These are phyloP conservation scores for Barbus barbus DNA, from an alignment of 2,113 vertebrate species.

Conservation along the genomic window DNA sequence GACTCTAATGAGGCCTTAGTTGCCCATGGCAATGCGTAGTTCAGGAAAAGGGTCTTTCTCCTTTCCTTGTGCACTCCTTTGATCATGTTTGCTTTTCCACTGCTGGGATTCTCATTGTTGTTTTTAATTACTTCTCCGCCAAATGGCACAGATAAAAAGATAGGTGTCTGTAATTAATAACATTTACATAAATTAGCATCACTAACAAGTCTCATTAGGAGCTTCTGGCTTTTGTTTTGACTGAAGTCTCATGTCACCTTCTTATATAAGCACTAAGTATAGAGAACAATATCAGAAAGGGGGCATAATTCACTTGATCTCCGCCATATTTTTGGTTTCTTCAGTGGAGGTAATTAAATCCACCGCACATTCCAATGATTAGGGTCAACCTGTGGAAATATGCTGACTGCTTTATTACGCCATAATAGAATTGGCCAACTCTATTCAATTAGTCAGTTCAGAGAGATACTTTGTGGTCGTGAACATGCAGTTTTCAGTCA, in stretches of 20 bases:
- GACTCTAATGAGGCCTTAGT: constrained; percentile 91
- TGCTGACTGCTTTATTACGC: constrained; percentile 62
- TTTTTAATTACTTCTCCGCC: constrained; percentile 98
- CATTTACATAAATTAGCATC: constrained; percentile 99
- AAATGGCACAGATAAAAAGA: constrained; percentile 98
- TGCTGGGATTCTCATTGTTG: constrained; percentile 91
- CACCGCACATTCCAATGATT: constrained; percentile 67
- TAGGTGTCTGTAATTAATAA: constrained; percentile 99
- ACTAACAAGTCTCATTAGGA: constrained; percentile 97
- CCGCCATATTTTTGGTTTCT: constrained; percentile 74
- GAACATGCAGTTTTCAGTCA: constrained; percentile 62
- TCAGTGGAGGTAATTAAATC: constrained; percentile 73
- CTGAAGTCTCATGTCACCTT: constrained; percentile 83
- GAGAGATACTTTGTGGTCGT: constrained; percentile 55
- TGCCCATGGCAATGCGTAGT: constrained; percentile 87
- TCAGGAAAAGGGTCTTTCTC: constrained; percentile 85
- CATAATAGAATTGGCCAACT: constrained; percentile 60
- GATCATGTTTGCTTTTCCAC: constrained; percentile 86
- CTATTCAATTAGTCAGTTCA: constrained; percentile 71
- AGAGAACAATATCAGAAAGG: constrained; percentile 64
- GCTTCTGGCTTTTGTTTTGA: constrained; percentile 89
- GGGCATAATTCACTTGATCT: constrained; percentile 71
- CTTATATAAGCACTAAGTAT: constrained; percentile 73
- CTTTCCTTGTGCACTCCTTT: constrained; percentile 87
- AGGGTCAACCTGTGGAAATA: constrained; percentile 75